Evolutionary conservation across 2,113 vertebrate genomes (phyloP).

Genomic region (Hylia prasina): DNA sequence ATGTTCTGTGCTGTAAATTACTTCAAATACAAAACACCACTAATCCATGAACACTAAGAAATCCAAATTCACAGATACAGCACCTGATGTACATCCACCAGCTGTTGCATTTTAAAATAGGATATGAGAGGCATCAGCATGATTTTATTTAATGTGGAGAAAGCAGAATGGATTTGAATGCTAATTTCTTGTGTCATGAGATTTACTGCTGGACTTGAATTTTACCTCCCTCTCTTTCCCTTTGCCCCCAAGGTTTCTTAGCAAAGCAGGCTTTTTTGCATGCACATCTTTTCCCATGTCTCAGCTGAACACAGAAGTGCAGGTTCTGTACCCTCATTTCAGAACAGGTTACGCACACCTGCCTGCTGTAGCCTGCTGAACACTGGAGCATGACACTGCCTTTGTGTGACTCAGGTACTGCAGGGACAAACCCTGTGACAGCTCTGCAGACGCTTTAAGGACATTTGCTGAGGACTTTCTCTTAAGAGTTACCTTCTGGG

Average conservation of each 20-base stretch:
- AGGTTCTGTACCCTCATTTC: not conserved
- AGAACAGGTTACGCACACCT: not conserved
- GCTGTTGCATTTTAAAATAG: not conserved
- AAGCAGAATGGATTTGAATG: not conserved
- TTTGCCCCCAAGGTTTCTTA: not conserved
- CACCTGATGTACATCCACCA: not conserved
- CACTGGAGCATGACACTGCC: not conserved
- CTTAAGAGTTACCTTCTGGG: accelerated
- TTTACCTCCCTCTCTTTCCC: not conserved
- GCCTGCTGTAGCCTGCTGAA: not conserved
- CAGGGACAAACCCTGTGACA: not conserved
- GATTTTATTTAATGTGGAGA: not conserved
- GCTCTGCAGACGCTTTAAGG: not conserved
- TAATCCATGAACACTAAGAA: not conserved
- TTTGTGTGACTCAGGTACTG: not conserved
- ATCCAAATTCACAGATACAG: not conserved
- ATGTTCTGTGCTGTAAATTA: not conserved
- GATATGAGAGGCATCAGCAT: not conserved
- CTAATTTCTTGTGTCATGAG: not conserved
- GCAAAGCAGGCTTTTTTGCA: not conserved
- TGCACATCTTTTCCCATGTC: not conserved
- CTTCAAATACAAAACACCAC: not conserved
- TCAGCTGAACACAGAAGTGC: not conserved
- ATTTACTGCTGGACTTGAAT: not conserved
- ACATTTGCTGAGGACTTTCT: not conserved